phyloP scores from a whole-genome alignment of 2,888 invertebrate genomes.

The Nymphalis c-album region DNA sequence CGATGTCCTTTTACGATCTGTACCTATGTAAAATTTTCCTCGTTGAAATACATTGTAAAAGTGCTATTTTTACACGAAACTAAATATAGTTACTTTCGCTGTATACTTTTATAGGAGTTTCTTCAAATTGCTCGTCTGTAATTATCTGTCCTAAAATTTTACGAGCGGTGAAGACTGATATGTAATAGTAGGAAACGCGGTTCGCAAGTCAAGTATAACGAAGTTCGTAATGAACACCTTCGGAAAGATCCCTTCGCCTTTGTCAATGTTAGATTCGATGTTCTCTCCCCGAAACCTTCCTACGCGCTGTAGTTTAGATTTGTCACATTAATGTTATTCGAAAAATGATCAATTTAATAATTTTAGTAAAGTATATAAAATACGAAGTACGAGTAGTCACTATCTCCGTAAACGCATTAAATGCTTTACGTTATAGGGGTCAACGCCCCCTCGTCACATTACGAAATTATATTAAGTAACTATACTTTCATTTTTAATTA shows the following conservation, averaged over 20 bases:
- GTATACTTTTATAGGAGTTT: conserved; percentile 60
- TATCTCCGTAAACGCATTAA: conserved; percentile 69
- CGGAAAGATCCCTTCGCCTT: conserved; percentile 65
- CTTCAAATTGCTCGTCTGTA: conserved; percentile 71
- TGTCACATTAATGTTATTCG: conserved; percentile 72
- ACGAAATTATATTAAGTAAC: conserved; percentile 39
- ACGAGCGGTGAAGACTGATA: conserved; percentile 81
- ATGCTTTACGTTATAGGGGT: conserved; percentile 71
- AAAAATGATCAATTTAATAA: conserved; percentile 68
- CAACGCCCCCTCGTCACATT: conserved; percentile 57
- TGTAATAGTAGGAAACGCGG: conserved; percentile 71
- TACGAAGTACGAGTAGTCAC: conserved; percentile 64
- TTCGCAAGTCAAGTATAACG: conserved; percentile 67
- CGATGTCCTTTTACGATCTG: conserved; percentile 65
- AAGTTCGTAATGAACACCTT: conserved; percentile 63
- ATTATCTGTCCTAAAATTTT: conserved; percentile 70
- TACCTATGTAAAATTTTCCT: conserved; percentile 70
- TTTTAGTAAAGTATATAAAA: conserved; percentile 64
- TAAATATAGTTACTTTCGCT: conserved; percentile 59
- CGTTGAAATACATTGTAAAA: conserved; percentile 63
- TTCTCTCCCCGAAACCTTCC: conserved; percentile 68
- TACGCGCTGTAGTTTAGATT: conserved; percentile 72
- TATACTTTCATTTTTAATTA: conserved; percentile 38
- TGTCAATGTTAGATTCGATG: conserved; percentile 75
- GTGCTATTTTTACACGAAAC: conserved; percentile 76